Conservation (phyloP, 2,888 invertebrate genomes). For the Hirtodrosophila cameraria region DNA sequence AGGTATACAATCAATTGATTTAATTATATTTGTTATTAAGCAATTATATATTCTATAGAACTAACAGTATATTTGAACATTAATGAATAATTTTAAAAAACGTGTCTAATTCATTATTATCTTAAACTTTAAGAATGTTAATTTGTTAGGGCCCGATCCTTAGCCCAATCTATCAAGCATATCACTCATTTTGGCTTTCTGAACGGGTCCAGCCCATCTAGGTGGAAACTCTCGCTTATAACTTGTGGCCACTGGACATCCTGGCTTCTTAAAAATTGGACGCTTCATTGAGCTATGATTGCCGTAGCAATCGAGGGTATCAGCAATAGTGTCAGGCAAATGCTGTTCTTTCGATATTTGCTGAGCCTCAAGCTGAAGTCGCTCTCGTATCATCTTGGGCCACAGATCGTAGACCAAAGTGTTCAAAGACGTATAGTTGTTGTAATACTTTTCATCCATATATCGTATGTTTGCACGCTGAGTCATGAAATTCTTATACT, state of each 20-base stretch:
- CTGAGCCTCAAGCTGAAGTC: not conserved
- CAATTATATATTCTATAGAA: too few species aligned
- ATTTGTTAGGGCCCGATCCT: not conserved
- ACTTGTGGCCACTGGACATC: conserved; percentile 22
- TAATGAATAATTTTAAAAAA: too few species aligned
- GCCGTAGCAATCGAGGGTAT: conserved; percentile 37
- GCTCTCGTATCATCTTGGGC: conserved; percentile 25
- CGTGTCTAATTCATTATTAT: too few species aligned
- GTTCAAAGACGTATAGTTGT: conserved; percentile 43
- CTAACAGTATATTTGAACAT: too few species aligned
- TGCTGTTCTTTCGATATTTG: not conserved
- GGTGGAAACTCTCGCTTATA: conserved; percentile 12
- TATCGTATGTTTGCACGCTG: conserved; percentile 9
- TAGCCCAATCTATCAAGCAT: conserved; percentile 15
- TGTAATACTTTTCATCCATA: conserved; percentile 30
- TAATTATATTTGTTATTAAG: too few species aligned
- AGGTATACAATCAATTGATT: too few species aligned
- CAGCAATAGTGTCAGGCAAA: conserved; percentile 2
- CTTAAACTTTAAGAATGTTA: not conserved
- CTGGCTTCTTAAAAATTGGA: not conserved
- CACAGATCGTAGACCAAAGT: conserved; percentile 33
- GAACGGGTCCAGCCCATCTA: not conserved
- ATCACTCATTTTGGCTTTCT: conserved; percentile 5
- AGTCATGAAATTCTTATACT: conserved; percentile 1
- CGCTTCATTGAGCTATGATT: conserved; percentile 6